Percentiles rank a stretch among this genome's conserved stretches.
phyloP scores from a whole-genome alignment of 2,888 invertebrate genomes.

The Morpho deidamia region DNA sequence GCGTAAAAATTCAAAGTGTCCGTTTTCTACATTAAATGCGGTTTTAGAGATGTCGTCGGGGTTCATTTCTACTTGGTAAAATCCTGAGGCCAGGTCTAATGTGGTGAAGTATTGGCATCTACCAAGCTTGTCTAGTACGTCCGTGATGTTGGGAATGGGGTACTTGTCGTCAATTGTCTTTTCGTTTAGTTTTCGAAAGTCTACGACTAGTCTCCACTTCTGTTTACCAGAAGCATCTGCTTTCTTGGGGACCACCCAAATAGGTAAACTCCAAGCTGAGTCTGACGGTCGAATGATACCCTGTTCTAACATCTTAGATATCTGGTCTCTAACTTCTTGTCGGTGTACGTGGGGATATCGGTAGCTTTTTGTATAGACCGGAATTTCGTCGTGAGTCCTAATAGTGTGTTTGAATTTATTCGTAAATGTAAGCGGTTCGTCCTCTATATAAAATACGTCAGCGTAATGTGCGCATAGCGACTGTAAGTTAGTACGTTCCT shows the following conservation, averaged over 20 bases:
- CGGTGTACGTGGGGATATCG: constrained; percentile 12
- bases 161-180: constrained; percentile 24
- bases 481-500: constrained; percentile 29
- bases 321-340: constrained; percentile 10
- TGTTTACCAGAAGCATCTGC: constrained; percentile 23
- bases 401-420: not conserved
- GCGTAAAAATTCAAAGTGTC: constrained; percentile 3
- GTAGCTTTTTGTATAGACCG: constrained; percentile 10
- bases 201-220: constrained; percentile 9
- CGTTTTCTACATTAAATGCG: constrained; percentile 1
- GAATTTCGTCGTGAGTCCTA: constrained; percentile 8
- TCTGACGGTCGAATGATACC: constrained; percentile 23
- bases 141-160: constrained; percentile 28
- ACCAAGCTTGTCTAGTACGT: constrained; percentile 11
- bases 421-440: not conserved
- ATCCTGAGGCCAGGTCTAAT: not conserved
- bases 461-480: not conserved
- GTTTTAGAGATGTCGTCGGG: not conserved
- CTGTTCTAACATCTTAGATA: constrained; percentile 9
- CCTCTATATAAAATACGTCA: not conserved
- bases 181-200: constrained; percentile 29
- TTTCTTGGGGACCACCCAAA: constrained; percentile 13
- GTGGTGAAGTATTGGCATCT: not conserved
- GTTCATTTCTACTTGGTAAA: constrained; percentile 1
- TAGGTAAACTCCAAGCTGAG: constrained; percentile 31